Conservation (phyloP, 1,140 invertebrate species). For the Trialeurodes vaporariorum region DNA sequence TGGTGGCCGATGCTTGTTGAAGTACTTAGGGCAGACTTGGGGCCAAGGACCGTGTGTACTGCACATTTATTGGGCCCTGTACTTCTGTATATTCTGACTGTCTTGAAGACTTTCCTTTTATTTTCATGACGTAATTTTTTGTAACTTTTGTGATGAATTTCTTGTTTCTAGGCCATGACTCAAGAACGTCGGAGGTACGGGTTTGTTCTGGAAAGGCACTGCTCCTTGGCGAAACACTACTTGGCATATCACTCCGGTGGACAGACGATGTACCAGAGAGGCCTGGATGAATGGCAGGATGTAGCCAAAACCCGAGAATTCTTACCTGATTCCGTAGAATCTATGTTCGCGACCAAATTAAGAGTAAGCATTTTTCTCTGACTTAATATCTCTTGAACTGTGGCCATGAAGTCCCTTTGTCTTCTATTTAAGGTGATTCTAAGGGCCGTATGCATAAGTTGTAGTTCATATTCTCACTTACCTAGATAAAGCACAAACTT, state of each 20-base stretch:
- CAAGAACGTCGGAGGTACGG: constrained; percentile 86
- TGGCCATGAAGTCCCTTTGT: not conserved
- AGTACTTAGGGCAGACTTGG: no score
- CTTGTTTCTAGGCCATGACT: constrained; percentile 69
- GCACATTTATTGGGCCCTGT: no score
- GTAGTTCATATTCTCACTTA: no score
- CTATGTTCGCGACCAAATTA: constrained; percentile 62
- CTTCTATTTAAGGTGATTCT: no score
- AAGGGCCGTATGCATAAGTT: no score
- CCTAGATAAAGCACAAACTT: no score
- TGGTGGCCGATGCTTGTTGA: no score
- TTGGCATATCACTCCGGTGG: constrained; percentile 73
- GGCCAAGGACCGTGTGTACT: no score
- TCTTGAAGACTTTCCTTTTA: no score
- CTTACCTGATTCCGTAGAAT: constrained; percentile 65
- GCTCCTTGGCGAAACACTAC: constrained; percentile 83
- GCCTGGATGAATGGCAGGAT: constrained; percentile 78
- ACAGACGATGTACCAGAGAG: constrained; percentile 58
- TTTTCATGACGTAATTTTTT: no score
- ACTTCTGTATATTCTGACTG: no score
- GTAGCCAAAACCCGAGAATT: constrained; percentile 72
- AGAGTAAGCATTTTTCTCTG: constrained; percentile 38
- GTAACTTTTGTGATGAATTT: no score
- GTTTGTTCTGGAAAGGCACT: constrained; percentile 83
- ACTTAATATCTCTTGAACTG: not conserved